Conservation (phyloP, 2,888 invertebrate genomes). For the Dryocosmus kuriphilus region DNA sequence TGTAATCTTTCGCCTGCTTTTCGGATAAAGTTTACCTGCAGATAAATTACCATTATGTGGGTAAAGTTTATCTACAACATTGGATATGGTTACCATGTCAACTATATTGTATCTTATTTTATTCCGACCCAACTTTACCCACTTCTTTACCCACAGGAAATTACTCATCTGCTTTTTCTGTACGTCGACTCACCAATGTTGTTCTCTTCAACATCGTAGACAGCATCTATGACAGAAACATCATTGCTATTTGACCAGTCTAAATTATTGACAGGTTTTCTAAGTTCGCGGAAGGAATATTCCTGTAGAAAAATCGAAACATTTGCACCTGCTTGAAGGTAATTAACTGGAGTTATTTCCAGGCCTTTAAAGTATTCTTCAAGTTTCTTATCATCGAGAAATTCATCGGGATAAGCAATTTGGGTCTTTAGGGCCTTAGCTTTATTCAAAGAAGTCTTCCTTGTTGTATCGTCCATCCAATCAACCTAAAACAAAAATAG, state of each 20-base stretch:
- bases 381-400: conserved; percentile 89
- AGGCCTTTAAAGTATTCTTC: conserved; percentile 85
- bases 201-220: conserved; percentile 78
- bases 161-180: no score
- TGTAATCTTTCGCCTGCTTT: no score
- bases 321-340: conserved; percentile 78
- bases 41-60: no score
- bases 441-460: conserved; percentile 87
- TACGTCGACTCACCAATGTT: conserved; percentile 79
- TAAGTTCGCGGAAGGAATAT: conserved; percentile 78
- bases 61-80: no score
- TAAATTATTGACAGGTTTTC: conserved; percentile 79
- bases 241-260: conserved; percentile 79
- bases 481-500: conserved; percentile 78
- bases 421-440: conserved; percentile 91
- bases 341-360: conserved; percentile 76
- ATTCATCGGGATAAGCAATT: conserved; percentile 95
- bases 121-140: no score
- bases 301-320: conserved; percentile 79
- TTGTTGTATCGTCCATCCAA: conserved; percentile 96
- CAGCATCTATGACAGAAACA: conserved; percentile 80
- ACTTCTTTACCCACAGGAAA: no score
- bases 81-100: no score
- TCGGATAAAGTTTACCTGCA: no score
- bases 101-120: no score